Evolutionary conservation across 2,888 invertebrate genomes (phyloP).

Genomic region (Cheilosia urbana): DNA sequence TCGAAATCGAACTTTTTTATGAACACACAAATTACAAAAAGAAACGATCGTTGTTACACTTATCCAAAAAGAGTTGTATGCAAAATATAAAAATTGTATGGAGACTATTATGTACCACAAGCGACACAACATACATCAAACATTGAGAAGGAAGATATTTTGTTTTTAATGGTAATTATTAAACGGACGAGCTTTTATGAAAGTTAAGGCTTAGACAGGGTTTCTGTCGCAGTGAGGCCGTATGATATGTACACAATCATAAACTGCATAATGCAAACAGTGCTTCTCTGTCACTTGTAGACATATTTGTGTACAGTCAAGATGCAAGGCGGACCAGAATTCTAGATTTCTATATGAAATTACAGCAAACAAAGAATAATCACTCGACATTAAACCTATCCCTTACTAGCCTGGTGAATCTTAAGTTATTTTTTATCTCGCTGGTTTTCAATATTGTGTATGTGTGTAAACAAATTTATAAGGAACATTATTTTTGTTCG

Average conservation of each 20-base stretch:
- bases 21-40: constrained; percentile 29
- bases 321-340: no score
- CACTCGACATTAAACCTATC: background rate
- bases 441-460: constrained; percentile 3
- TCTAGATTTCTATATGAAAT: no score
- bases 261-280: no score
- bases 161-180: background rate
- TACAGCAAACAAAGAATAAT: no score
- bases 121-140: constrained; percentile 50
- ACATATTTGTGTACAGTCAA: no score
- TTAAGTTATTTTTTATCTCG: background rate
- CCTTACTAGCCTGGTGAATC: constrained; percentile 2
- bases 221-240: no score
- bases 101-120: constrained; percentile 33
- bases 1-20: constrained; percentile 6
- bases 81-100: constrained; percentile 26
- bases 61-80: constrained; percentile 15
- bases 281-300: no score
- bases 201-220: no score
- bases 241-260: no score
- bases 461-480: constrained; percentile 29
- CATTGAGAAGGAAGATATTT: constrained; percentile 36
- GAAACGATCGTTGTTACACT: constrained; percentile 4
- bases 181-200: no score
- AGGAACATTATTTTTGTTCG: constrained; percentile 58